Conservation (phyloP, 2,888 invertebrate species). For the Rhogogaster chlorosoma region DNA sequence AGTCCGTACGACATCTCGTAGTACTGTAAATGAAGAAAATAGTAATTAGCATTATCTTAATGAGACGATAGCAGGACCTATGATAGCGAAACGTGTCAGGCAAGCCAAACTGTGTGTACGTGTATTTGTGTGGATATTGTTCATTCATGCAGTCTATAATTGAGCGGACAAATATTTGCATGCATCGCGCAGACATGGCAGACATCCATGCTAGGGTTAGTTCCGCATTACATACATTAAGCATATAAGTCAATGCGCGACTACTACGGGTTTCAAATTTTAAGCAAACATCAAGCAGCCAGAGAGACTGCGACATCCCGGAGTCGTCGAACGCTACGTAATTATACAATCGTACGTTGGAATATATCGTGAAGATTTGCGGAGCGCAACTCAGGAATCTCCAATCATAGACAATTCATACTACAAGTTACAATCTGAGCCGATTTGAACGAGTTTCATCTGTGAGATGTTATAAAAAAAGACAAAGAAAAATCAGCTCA, state of each 20-base stretch:
- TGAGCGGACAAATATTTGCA: slow-evolving; percentile 28
- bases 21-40: slow-evolving; percentile 86
- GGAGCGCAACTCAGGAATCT: no score
- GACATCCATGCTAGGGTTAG: slow-evolving; percentile 15
- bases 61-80: not conserved
- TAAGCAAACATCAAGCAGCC: not conserved
- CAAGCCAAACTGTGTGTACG: slow-evolving; percentile 27
- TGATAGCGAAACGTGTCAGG: slow-evolving; percentile 17
- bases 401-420: no score
- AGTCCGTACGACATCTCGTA: slow-evolving; percentile 99
- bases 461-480: no score
- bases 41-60: slow-evolving; percentile 13
- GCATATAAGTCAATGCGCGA: not conserved
- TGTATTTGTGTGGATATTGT: not conserved
- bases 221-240: not conserved
- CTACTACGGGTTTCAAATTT: not conserved
- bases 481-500: no score
- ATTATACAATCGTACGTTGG: not conserved
- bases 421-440: no score
- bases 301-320: slow-evolving; percentile 29
- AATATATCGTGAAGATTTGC: no score
- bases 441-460: no score
- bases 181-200: slow-evolving; percentile 6
- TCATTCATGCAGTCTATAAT: slow-evolving; percentile 26
- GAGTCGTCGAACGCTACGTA: not conserved